Evolutionary conservation across 2,888 invertebrate genomes (phyloP).

Genomic region (Malthinus flaveolus): DNA sequence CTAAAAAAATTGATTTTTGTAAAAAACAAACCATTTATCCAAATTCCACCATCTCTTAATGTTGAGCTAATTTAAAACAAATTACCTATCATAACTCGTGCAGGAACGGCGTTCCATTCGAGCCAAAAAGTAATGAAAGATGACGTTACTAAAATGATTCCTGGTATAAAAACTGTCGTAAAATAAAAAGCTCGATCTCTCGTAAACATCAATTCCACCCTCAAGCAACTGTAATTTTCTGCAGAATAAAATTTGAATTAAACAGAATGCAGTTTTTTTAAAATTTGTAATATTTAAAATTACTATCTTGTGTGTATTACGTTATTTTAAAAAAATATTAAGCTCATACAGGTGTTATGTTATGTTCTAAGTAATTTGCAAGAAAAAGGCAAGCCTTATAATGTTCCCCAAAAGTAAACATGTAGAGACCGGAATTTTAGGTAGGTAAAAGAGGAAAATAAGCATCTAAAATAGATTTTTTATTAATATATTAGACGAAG

Average conservation of each 20-base stretch:
- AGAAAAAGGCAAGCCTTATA: no score
- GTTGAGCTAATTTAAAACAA: conserved; percentile 34
- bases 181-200: conserved; percentile 96
- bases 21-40: background rate
- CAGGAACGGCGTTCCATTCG: conserved; percentile 96
- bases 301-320: no score
- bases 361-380: no score
- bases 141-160: conserved; percentile 94
- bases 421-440: no score
- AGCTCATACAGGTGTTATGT: no score
- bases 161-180: conserved; percentile 95
- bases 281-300: background rate
- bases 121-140: conserved; percentile 98
- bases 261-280: background rate
- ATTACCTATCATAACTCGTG: conserved; percentile 94
- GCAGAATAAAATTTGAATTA: conserved; percentile 41
- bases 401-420: no score
- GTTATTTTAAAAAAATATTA: no score
- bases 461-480: no score
- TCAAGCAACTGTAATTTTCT: conserved; percentile 97
- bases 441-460: no score
- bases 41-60: background rate
- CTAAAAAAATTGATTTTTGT: conserved; percentile 56
- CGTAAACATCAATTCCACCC: conserved; percentile 91
- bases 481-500: no score